Evolutionary conservation across 1,140 invertebrate species (phyloP).

Genomic region (Plectrocnemia conspersa): DNA sequence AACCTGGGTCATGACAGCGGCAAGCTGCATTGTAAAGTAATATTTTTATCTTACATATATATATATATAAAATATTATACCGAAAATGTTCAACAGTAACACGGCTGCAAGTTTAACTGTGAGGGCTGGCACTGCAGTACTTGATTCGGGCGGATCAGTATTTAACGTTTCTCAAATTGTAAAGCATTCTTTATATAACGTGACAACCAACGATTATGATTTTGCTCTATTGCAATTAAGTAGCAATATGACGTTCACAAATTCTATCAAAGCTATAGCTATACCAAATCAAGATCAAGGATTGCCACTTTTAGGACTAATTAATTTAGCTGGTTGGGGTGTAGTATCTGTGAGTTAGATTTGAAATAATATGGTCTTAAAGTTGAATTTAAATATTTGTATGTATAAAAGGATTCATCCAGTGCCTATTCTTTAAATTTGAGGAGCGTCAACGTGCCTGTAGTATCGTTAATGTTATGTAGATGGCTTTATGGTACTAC

Average conservation of each 20-base stretch:
- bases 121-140: slow-evolving; percentile 44
- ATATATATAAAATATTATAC: slow-evolving; percentile 4
- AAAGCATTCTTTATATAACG: slow-evolving; percentile 42
- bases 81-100: slow-evolving; percentile 34
- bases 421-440: slow-evolving; percentile 41
- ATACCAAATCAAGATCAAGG: slow-evolving; percentile 39
- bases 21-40: slow-evolving; percentile 46
- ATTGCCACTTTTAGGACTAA: slow-evolving; percentile 40
- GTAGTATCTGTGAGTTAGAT: slow-evolving; percentile 43
- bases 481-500: slow-evolving; percentile 44
- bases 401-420: slow-evolving; percentile 39
- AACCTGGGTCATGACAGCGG: slow-evolving; percentile 46
- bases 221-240: slow-evolving; percentile 42
- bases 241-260: slow-evolving; percentile 38
- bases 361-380: slow-evolving; percentile 2
- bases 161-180: slow-evolving; percentile 40
- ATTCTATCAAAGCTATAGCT: slow-evolving; percentile 39
- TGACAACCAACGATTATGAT: slow-evolving; percentile 45
- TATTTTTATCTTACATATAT: background rate
- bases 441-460: slow-evolving; percentile 46
- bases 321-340: slow-evolving; percentile 47
- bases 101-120: slow-evolving; percentile 38
- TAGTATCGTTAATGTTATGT: slow-evolving; percentile 46
- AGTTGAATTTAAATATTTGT: slow-evolving; percentile 13
- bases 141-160: slow-evolving; percentile 44